Evolutionary conservation across 2,113 vertebrate species (phyloP), one percentile per base, ranked within the genome.

Genomic region (Rousettus leschenaultii): DNA sequence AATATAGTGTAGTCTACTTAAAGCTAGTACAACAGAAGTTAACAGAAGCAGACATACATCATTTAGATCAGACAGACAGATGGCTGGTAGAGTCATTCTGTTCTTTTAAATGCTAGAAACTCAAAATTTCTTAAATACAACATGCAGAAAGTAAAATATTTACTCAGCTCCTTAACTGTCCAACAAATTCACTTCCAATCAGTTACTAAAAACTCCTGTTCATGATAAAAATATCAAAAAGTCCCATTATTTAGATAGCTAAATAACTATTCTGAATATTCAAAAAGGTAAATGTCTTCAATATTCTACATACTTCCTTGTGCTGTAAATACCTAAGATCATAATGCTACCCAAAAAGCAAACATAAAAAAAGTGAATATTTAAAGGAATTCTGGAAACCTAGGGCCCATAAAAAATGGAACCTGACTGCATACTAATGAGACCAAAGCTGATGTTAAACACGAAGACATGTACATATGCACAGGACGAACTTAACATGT

Each of bases 71-170:
- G 33, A 95, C 8, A 57, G 40, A n/a, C 6, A 83, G 33, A 68
- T 30, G 35, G 35, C 10, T 86, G n/a, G 40, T 57, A 71, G 48
- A 84, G 21, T 70, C 68, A 28, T 45, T 78, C 40, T 68, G 33
- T 86, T 91, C 45, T 73, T 86, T 73, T 26, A 94, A 95, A 66
- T 70, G 43, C 70, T 55, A 94, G 19, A 79, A 96, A 79, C 28
- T 78, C 38, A 95, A 73, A 75, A 71, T 61, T 40, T 94, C 45
- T 83, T 66, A 86, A 78, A 75, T 43, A 45, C 35, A 89, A 94
- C 19, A 61, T 45, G 26, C 15, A 63, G 12, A 83, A 79, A 55
- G 33, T 55, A 78, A 89, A 94, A 94, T n/a, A 80, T 78, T 66
- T 65, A 92, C 70, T 90, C 30, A 84, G 21, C 73, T 45, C 3